Base-by-base conservation (phyloP, 2,113 vertebrate species). In the Cynocephalus volans region DNA sequence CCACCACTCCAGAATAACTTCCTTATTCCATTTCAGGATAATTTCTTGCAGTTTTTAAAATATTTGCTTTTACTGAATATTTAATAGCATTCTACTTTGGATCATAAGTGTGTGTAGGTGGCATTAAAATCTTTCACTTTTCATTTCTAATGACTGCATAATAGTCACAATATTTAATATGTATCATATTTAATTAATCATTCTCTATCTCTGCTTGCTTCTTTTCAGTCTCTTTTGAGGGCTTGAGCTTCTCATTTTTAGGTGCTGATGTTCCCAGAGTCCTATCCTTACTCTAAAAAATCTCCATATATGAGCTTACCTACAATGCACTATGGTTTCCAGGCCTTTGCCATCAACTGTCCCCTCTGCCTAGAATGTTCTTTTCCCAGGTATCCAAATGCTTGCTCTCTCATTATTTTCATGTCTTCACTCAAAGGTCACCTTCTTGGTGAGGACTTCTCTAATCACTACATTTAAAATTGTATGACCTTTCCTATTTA, bases 51-150 rank as follows among this genome's bases (percentile, higher is more conserved):
- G 50, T 77, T 89, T 72, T 93, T 58, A 33, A 95, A 84, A 65
- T 67, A 82, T 4, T 65, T 82, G 41, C 36, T 70, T 52, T 79
- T 72, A 23, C 4, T 28, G 7, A 83, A 50, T 60, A 77, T 83
- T 93, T 48, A 52, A 23, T 58, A 60, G 48, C 8, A 54, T 93
- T 85, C 45, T 65, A 18, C 50, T 82, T 89, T 79, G 33, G 88
- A 48, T 85, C 26, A 3, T 73, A 88, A 88, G 54, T 77, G 17
- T 83, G 33, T 50, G 41, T 8, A n/a, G 8, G n/a, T 24, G 13
- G 54, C 36, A 24, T 90, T 95, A 82, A 58, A 69, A 67, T 67
- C 33, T 75, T 97, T 67, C 31, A 52, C 54, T 73, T 88, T 88
- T 24, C 72, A 87, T 83, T 90, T 79, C 62, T 69, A 58, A 17